Evolutionary conservation across 2,113 vertebrate species (phyloP).

Genomic region (Ophiodon elongatus): DNA sequence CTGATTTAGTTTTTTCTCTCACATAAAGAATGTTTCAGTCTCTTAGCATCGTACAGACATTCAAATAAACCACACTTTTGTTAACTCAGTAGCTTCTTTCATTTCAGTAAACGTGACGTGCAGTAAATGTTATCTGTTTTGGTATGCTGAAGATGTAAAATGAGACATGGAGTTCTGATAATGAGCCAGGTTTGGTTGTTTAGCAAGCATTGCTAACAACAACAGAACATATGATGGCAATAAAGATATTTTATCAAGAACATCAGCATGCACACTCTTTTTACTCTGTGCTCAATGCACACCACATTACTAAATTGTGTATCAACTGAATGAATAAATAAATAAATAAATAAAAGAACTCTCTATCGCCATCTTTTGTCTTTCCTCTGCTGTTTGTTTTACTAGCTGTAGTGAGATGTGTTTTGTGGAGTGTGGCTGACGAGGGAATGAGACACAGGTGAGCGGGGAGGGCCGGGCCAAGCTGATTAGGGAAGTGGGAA

Average conservation of each 20-base stretch:
- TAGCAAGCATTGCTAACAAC: neutral
- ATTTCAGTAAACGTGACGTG: neutral
- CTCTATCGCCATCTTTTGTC: neutral
- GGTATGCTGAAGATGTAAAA: neutral
- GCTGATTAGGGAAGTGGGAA: neutral
- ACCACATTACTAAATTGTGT: neutral
- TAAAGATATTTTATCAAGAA: conserved; percentile 1
- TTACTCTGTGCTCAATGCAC: neutral
- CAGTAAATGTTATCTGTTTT: neutral
- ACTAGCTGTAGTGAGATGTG: neutral
- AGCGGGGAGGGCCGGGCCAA: neutral
- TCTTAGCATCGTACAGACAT: neutral
- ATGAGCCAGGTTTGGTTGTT: neutral
- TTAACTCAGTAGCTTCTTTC: neutral
- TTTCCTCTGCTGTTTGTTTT: neutral
- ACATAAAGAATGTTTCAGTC: neutral
- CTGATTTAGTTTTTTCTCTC: neutral
- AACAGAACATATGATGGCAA: neutral
- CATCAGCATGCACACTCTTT: neutral
- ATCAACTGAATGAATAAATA: too few species aligned
- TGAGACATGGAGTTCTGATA: neutral
- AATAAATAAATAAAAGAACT: neutral
- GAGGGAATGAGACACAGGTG: neutral
- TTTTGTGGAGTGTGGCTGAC: neutral
- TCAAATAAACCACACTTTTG: neutral